Evolutionary conservation across 2,797 vertebrate species (phyloP).

Genomic region (Macropodus opercularis): DNA sequence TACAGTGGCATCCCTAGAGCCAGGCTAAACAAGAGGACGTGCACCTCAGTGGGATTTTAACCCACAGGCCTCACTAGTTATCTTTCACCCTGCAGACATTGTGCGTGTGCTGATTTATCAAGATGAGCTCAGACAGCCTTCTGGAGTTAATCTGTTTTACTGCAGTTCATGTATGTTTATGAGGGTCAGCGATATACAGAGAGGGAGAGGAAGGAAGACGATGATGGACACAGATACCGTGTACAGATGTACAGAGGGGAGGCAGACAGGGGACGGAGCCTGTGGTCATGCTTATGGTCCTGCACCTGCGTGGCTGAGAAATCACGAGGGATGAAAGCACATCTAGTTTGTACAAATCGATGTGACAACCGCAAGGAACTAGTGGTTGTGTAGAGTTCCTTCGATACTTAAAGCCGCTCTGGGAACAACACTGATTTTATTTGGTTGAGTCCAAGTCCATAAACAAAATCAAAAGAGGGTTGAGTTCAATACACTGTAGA

Average conservation of each 20-base stretch:
- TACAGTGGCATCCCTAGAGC: background rate
- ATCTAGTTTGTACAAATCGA: slow-evolving; percentile 14
- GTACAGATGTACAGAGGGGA: no score
- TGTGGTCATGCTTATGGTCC: slow-evolving; percentile 3
- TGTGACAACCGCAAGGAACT: background rate
- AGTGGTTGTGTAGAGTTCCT: background rate
- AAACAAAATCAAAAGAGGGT: background rate
- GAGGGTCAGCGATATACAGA: background rate
- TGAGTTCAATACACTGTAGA: background rate
- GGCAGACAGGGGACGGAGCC: background rate
- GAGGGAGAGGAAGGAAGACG: background rate
- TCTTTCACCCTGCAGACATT: slow-evolving; percentile 24
- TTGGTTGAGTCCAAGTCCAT: background rate
- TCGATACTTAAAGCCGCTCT: background rate
- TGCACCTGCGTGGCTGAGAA: slow-evolving; percentile 8
- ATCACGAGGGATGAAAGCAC: slow-evolving; percentile 3
- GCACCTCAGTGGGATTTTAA: slow-evolving; percentile 8
- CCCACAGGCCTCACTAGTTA: slow-evolving; percentile 19
- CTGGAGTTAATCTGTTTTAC: slow-evolving; percentile 22
- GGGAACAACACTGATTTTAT: background rate
- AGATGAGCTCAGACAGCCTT: slow-evolving; percentile 19
- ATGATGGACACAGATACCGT: no score
- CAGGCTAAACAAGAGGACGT: slow-evolving; percentile 1
- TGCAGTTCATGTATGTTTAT: background rate
- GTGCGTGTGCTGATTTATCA: slow-evolving; percentile 29